Conservation (phyloP, 1,140 invertebrate species). For the Antheraea pernyi region DNA sequence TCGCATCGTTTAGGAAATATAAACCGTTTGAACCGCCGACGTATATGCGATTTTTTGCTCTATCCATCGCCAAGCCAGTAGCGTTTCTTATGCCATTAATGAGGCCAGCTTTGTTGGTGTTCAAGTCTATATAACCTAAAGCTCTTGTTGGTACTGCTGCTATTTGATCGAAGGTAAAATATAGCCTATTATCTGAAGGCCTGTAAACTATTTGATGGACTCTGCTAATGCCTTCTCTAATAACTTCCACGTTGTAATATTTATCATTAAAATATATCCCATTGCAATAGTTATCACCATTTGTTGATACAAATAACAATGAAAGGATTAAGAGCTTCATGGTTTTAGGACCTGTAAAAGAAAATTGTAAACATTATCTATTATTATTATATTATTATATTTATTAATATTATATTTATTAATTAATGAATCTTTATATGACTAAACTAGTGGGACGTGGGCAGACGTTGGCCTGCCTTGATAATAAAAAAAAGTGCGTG, state of each 20-base stretch:
- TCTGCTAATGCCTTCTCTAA: conserved; percentile 58
- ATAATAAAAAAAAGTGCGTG: no score
- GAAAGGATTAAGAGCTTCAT: conserved; percentile 29
- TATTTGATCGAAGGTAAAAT: conserved; percentile 57
- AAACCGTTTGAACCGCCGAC: conserved; percentile 57
- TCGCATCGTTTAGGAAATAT: conserved; percentile 48
- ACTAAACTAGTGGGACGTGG: no score
- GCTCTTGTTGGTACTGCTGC: conserved; percentile 28
- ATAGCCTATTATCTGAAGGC: conserved; percentile 47
- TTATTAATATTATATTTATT: no score
- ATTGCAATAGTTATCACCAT: conserved; percentile 44
- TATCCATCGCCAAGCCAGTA: conserved; percentile 52
- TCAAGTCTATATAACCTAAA: conserved; percentile 45
- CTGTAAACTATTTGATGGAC: conserved; percentile 49
- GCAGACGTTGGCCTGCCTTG: no score
- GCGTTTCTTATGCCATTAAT: conserved; percentile 55
- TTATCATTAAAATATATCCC: conserved; percentile 48
- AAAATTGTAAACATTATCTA: no score
- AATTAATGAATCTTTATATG: no score
- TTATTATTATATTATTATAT: no score
- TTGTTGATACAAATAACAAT: conserved; percentile 21
- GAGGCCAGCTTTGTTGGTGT: conserved; percentile 36
- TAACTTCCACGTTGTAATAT: conserved; percentile 50
- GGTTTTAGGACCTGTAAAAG: conserved; percentile 26
- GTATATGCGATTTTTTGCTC: conserved; percentile 49